Conservation (phyloP, 2,888 invertebrate genomes). For the Heliconius cydno region DNA sequence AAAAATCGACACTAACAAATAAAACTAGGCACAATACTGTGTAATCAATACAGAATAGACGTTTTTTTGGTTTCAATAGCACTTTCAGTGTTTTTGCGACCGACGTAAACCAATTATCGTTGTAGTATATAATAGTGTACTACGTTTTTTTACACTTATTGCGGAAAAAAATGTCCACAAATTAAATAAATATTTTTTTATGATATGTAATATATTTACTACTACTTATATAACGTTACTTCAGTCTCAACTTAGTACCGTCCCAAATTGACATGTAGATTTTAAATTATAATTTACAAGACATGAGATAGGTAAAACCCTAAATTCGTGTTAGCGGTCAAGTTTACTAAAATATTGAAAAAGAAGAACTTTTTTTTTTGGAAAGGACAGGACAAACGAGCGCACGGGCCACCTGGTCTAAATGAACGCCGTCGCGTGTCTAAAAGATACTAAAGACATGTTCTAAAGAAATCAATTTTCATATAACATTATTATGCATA, state of each 20-base stretch:
- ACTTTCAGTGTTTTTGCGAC: conserved; percentile 16
- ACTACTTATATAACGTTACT: too few species aligned
- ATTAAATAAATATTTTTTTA: not conserved
- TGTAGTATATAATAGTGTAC: not conserved
- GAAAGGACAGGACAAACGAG: too few species aligned
- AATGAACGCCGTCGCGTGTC: too few species aligned
- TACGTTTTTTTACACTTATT: not conserved
- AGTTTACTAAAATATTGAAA: not conserved
- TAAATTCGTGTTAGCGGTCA: not conserved
- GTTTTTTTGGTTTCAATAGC: conserved; percentile 25
- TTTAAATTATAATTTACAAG: too few species aligned
- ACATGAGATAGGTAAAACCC: not conserved
- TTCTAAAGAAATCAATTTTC: not conserved
- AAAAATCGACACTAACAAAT: not conserved
- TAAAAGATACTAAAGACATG: too few species aligned
- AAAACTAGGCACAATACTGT: conserved; percentile 15
- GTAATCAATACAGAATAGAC: conserved; percentile 16
- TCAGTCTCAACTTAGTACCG: too few species aligned
- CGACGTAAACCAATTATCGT: conserved; percentile 3
- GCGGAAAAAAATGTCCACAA: not conserved
- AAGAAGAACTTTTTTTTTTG: too few species aligned
- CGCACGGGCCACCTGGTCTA: too few species aligned
- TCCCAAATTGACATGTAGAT: too few species aligned
- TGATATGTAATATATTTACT: too few species aligned
- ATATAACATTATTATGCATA: not conserved